These are phyloP conservation scores for Iselma pallidipennis DNA, from an alignment of 2,888 invertebrate species.

Conservation along the genomic window DNA sequence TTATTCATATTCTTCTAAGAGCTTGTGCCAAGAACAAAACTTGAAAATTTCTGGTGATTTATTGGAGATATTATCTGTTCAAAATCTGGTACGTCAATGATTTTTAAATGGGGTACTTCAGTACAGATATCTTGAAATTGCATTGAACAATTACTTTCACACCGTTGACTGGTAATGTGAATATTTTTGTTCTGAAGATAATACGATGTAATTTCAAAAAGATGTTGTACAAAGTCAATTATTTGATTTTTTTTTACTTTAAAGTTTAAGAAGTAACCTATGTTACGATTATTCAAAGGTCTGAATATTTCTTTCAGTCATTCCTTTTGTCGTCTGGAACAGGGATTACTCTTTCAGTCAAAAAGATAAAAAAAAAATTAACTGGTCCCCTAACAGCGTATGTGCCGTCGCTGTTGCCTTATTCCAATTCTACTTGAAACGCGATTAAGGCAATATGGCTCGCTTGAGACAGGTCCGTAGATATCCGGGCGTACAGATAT, in stretches of 20 bases:
- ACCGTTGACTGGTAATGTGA: no score
- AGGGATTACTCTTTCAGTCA: neutral
- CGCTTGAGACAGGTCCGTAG: constrained; percentile 37
- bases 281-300: no score
- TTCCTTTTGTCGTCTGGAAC: constrained; percentile 13
- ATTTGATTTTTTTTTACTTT: constrained; percentile 20
- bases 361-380: neutral
- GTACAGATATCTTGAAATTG: constrained; percentile 51
- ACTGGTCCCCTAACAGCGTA: constrained; percentile 23
- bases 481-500: constrained; percentile 39
- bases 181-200: neutral
- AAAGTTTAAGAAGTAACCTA: no score
- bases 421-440: constrained; percentile 41
- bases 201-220: neutral
- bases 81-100: neutral
- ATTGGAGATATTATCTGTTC: no score
- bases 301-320: constrained; percentile 26
- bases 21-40: neutral
- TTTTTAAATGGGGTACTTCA: neutral
- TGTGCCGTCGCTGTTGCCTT: constrained; percentile 19
- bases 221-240: neutral
- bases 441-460: constrained; percentile 44
- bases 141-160: constrained; percentile 50
- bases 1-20: no score
- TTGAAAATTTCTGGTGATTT: neutral